Evolutionary conservation across 37 sponge, comb jelly and placozoan species (phyloP).

Genomic region (Eunapius fragilis): DNA sequence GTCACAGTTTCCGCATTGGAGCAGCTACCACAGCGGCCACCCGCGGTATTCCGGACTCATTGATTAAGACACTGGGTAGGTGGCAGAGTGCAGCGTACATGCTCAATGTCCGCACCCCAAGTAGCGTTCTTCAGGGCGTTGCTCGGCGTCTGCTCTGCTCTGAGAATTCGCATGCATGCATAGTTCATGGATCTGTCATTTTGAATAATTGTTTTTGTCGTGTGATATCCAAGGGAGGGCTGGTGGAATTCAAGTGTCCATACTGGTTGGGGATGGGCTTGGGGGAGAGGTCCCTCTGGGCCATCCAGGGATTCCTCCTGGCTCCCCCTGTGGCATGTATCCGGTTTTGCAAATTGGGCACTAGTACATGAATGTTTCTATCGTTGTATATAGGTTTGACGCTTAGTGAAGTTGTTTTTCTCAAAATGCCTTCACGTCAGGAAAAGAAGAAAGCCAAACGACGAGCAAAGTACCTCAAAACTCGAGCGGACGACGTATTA

Average conservation of each 20-base stretch:
- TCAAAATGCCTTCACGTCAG: too few relatives aligned
- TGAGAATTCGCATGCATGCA: not conserved
- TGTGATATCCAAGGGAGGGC: not conserved
- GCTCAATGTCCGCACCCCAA: slow-evolving; percentile 7
- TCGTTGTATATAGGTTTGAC: too few relatives aligned
- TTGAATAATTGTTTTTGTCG: not conserved
- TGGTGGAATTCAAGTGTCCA: not conserved
- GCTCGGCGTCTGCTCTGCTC: not conserved
- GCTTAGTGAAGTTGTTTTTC: too few relatives aligned
- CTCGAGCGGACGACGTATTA: too few relatives aligned
- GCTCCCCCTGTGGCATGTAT: too few relatives aligned
- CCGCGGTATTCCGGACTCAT: slow-evolving; percentile 16
- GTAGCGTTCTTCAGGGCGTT: not conserved
- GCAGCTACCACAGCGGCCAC: slow-evolving; percentile 28
- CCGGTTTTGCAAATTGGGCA: too few relatives aligned
- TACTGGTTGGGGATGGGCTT: not conserved
- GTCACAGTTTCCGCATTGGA: slow-evolving; percentile 37
- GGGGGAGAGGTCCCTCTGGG: not conserved
- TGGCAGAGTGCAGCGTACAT: slow-evolving; percentile 35
- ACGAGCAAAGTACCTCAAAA: too few relatives aligned
- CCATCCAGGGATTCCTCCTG: not conserved
- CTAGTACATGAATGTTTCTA: too few relatives aligned
- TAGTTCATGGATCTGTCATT: not conserved
- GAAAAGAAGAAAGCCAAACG: too few relatives aligned
- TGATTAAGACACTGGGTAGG: slow-evolving; percentile 25